phyloP scores from a whole-genome alignment of 2,888 invertebrate species.

The Dynastes tityus region DNA sequence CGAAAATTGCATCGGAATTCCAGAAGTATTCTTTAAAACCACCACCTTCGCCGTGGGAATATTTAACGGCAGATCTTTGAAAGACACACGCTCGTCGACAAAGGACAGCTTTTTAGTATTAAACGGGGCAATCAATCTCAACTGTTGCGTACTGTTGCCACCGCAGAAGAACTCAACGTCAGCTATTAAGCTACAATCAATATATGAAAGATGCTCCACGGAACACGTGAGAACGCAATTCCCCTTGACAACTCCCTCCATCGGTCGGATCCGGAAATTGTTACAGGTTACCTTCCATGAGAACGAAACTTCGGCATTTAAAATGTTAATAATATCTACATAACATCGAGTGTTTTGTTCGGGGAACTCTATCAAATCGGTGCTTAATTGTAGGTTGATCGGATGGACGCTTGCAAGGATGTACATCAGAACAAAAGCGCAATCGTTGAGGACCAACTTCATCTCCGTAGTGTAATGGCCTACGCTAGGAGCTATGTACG shows the following conservation, averaged over 20 bases:
- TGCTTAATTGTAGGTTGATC: conserved; percentile 64
- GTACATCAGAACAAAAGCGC: conserved; percentile 67
- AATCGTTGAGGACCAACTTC: conserved; percentile 67
- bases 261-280: conserved; percentile 72
- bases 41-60: not conserved
- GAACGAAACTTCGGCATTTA: conserved; percentile 73
- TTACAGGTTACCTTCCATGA: conserved; percentile 72
- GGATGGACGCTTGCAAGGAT: conserved; percentile 68
- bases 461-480: conserved; percentile 27
- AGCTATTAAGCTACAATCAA: conserved; percentile 56
- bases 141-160: conserved; percentile 61
- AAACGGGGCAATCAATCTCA: conserved; percentile 20
- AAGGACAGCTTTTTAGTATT: conserved; percentile 51
- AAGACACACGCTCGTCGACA: conserved; percentile 55
- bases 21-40: not conserved
- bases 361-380: conserved; percentile 63
- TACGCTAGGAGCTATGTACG: not conserved
- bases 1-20: conserved; percentile 46
- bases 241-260: conserved; percentile 72
- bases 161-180: conserved; percentile 66
- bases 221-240: conserved; percentile 72
- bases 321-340: conserved; percentile 73
- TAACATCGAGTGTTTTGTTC: conserved; percentile 68
- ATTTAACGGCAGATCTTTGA: conserved; percentile 61
- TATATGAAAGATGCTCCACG: conserved; percentile 65